Evolutionary conservation across 2,888 invertebrate species (phyloP), one percentile per base, ranked within the genome.

Genomic region (Dynastes hyllus): DNA sequence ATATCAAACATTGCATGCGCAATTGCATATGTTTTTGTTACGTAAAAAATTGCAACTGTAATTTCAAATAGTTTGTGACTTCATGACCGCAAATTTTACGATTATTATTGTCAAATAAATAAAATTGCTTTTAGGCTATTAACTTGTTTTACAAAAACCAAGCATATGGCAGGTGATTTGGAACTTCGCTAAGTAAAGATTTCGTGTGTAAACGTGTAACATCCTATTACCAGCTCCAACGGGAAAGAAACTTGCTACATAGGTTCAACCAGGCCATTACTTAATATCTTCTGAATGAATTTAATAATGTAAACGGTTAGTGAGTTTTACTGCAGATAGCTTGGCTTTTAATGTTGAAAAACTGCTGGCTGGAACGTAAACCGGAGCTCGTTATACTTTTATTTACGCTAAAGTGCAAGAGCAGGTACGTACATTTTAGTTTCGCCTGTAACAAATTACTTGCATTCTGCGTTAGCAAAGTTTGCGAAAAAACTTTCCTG

Each of bases 241-340:
- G 51, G 50, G 29, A 70, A 22, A 29, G 51, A 70, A 70, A 45
- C 51, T 70, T 53, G 22, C 29, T 70, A 32, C 11, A 51, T 29
- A 27, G 2, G 32, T 27, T 11, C 29, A 70, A 70, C 69, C 11
- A 29, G 9, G 51, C 27, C 69, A 53, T 70, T 70, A 70, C 51
- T 29, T 70, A 70, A 51, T 53, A 70, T 70, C 27, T 51, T 45
- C 69, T 29, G 27, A 70, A 51, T 45, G 51, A 51, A 70, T 70
- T 70, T 70, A 70, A 51, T 70, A 51, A 53, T 51, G 69, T 51
- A 51, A 29, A 22, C 13, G 27, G 2, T 45, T 53, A 51, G 53
- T 29, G 51, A 70, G 29, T 51, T 51, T 70, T 51, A 27, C 22
- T 70, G 13, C n/a, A 70, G 51, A 13, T 70, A 51, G 53, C 27